Evolutionary conservation across 1,140 invertebrate species (phyloP).

Genomic region (Cydia pomonella): DNA sequence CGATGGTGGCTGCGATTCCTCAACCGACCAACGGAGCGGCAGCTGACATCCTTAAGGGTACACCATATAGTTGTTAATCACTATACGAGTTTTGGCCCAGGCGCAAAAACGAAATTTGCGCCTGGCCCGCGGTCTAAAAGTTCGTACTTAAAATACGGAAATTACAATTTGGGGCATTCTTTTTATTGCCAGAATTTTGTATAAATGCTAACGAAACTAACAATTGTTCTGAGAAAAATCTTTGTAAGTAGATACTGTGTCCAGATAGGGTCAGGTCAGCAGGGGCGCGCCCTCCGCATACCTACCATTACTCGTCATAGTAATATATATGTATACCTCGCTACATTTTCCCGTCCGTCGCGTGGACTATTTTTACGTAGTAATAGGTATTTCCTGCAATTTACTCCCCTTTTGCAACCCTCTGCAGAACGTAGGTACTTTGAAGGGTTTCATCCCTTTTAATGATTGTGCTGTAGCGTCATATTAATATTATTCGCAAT

Average conservation of each 20-base stretch:
- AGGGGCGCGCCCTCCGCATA: neutral
- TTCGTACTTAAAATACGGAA: too few species aligned
- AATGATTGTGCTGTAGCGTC: neutral
- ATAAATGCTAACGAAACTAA: too few species aligned
- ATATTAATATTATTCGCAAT: neutral
- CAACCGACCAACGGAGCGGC: too few species aligned
- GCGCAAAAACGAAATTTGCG: too few species aligned
- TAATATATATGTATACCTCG: neutral
- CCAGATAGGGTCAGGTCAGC: neutral
- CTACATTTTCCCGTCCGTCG: slow-evolving; percentile 1
- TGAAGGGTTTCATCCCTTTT: neutral
- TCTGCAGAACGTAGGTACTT: neutral
- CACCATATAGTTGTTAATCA: too few species aligned
- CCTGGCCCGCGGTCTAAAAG: too few species aligned
- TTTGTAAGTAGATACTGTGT: neutral
- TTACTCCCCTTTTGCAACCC: slow-evolving; percentile 13
- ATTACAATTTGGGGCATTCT: too few species aligned
- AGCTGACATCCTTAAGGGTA: too few species aligned
- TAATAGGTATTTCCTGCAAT: slow-evolving; percentile 14
- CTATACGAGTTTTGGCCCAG: too few species aligned
- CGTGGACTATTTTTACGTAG: neutral
- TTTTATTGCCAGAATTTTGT: too few species aligned
- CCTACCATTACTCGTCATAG: neutral
- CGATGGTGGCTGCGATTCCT: too few species aligned
- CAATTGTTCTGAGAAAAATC: too few species aligned